These are phyloP conservation scores for Drosophila mojavensis DNA, from an alignment of 1,140 invertebrate genomes.

Conservation along the genomic window DNA sequence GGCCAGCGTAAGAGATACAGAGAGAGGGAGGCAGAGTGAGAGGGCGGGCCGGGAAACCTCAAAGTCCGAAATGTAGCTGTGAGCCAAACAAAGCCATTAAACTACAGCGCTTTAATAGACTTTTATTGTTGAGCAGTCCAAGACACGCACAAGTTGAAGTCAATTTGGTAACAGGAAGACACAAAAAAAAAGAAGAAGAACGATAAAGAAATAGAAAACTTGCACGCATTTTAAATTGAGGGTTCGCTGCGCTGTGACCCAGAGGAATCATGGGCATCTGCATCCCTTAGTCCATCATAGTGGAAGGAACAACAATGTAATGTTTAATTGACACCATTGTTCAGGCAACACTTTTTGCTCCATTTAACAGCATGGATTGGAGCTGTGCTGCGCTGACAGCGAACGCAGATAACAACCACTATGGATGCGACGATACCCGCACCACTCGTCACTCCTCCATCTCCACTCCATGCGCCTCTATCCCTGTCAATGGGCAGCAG, in stretches of 20 bases:
- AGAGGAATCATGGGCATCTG: slow-evolving; percentile 28
- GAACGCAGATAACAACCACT: slow-evolving; percentile 52
- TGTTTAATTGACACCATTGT: slow-evolving; percentile 82
- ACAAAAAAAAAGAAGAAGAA: slow-evolving; percentile 11
- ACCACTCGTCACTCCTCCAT: too few species aligned
- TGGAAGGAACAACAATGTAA: slow-evolving; percentile 70
- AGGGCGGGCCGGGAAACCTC: slow-evolving; percentile 6
- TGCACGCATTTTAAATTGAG: slow-evolving; percentile 64
- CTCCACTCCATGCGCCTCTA: slow-evolving; percentile 7
- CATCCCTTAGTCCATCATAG: slow-evolving; percentile 47
- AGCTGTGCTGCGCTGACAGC: slow-evolving; percentile 66
- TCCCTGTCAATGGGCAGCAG: slow-evolving; percentile 57
- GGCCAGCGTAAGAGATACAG: not conserved
- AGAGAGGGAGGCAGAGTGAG: not conserved
- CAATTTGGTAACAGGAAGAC: slow-evolving; percentile 17
- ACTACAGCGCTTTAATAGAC: slow-evolving; percentile 56
- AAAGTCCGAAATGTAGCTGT: slow-evolving; percentile 32
- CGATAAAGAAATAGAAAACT: slow-evolving; percentile 20
- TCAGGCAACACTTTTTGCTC: slow-evolving; percentile 79
- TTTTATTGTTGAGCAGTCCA: slow-evolving; percentile 49
- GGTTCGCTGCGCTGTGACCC: slow-evolving; percentile 35
- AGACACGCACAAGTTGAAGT: slow-evolving; percentile 24
- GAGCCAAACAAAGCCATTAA: slow-evolving; percentile 48
- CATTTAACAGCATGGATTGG: slow-evolving; percentile 79
- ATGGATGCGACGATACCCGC: not conserved